Evolutionary conservation across 2,797 vertebrate genomes (phyloP).

Genomic region (Linurgus olivaceus): DNA sequence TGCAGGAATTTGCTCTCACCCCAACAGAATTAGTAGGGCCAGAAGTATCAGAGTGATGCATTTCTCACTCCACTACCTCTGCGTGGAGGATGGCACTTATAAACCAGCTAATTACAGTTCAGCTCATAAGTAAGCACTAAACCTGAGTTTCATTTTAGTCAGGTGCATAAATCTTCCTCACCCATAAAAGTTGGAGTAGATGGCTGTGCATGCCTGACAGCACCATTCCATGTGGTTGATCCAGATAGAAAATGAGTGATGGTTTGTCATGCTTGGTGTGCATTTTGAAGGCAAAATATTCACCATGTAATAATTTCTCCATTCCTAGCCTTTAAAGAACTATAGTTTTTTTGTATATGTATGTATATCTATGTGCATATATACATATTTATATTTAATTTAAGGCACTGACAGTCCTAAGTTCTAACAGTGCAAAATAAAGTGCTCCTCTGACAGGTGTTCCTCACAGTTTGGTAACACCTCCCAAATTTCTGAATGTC

Average conservation of each 20-base stretch:
- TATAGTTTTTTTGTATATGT: rapidly evolving
- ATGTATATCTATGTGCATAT: rapidly evolving
- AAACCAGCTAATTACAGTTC: background rate
- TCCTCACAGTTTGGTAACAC: background rate
- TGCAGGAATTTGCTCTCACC: background rate
- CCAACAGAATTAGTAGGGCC: background rate
- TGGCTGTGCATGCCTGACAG: background rate
- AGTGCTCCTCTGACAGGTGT: background rate
- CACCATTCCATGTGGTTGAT: background rate
- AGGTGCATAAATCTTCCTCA: background rate
- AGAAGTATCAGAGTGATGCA: background rate
- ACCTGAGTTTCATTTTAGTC: background rate
- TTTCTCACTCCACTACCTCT: background rate
- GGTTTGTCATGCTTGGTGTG: background rate
- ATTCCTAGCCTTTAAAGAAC: background rate
- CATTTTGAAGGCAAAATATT: background rate
- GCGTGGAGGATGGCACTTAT: background rate
- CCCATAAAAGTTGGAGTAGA: background rate
- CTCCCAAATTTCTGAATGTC: background rate
- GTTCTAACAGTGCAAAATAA: background rate
- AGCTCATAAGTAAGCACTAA: background rate
- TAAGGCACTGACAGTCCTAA: background rate
- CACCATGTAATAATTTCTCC: background rate
- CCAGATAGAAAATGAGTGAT: rapidly evolving
- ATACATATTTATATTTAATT: background rate